A percentile compares a stretch with the other conserved stretches of the same genome.
These are phyloP conservation scores for Leptinotarsa undecemlineata DNA, from an alignment of 1,140 invertebrate species.

Conservation along the genomic window DNA sequence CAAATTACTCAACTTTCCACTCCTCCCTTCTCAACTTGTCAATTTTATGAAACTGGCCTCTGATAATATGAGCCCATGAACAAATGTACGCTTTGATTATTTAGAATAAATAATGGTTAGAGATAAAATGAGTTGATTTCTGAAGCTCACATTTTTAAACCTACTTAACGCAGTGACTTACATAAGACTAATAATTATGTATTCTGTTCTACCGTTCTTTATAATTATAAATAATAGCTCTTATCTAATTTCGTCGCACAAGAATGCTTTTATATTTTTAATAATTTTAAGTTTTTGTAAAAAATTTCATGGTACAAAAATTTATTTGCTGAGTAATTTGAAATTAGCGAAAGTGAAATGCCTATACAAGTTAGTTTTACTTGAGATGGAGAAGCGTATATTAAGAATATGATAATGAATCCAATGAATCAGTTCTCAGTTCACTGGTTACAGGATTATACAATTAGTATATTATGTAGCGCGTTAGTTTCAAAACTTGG, in stretches of 20 bases:
- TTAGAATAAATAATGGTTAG: background rate
- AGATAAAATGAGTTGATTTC: background rate
- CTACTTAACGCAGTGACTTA: conserved; percentile 14
- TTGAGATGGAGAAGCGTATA: too few species aligned
- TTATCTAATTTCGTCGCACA: background rate
- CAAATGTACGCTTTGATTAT: background rate
- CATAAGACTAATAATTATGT: conserved; percentile 10
- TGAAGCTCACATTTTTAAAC: conserved; percentile 21
- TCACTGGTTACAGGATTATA: too few species aligned
- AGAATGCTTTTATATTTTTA: background rate
- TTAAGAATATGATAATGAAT: too few species aligned
- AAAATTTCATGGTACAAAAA: conserved; percentile 17
- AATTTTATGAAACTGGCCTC: too few species aligned
- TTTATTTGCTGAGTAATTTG: background rate
- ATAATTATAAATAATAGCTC: background rate
- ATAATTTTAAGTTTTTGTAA: conserved; percentile 15
- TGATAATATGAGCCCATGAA: too few species aligned
- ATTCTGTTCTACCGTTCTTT: conserved; percentile 7
- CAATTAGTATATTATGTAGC: too few species aligned
- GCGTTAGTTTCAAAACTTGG: too few species aligned
- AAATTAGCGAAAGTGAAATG: too few species aligned
- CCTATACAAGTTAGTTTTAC: too few species aligned
- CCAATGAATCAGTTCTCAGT: too few species aligned
- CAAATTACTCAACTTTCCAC: too few species aligned
- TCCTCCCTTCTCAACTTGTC: too few species aligned